These are phyloP conservation scores for Rhopalosiphum nymphaeae DNA, from an alignment of 2,888 invertebrate species.

Conservation along the genomic window DNA sequence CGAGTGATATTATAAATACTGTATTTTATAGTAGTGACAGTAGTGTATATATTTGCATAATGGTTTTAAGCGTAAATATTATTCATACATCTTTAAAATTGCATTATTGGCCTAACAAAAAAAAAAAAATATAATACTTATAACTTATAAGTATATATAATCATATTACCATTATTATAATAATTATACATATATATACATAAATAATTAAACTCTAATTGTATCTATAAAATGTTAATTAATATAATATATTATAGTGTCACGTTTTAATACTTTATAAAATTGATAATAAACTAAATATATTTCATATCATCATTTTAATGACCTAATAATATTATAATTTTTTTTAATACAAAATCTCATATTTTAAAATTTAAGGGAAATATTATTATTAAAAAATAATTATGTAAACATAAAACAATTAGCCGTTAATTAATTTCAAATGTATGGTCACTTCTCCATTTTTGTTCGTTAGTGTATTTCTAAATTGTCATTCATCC, in stretches of 20 bases:
- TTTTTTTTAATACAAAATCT: not conserved
- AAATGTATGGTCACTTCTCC: not conserved
- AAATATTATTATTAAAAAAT: not conserved
- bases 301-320: conserved; percentile 14
- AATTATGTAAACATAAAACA: conserved; percentile 1
- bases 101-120: not conserved
- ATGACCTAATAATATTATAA: conserved; percentile 23
- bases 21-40: not conserved
- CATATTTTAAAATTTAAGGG: not conserved
- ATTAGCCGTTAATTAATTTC: not conserved
- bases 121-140: not conserved
- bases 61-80: not conserved
- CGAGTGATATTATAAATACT: not conserved
- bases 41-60: not conserved
- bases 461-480: not conserved
- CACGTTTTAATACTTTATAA: not conserved
- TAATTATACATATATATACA: not conserved
- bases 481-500: not conserved
- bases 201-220: not conserved
- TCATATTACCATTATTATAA: not conserved
- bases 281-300: conserved; percentile 19
- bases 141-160: not conserved
- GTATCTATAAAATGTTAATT: not conserved
- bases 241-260: not conserved
- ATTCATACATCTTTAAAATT: not conserved